Percentiles rank a stretch among this genome's conserved stretches.
Conservation (phyloP, 2,888 invertebrate genomes). For the Drosophila atripex region DNA sequence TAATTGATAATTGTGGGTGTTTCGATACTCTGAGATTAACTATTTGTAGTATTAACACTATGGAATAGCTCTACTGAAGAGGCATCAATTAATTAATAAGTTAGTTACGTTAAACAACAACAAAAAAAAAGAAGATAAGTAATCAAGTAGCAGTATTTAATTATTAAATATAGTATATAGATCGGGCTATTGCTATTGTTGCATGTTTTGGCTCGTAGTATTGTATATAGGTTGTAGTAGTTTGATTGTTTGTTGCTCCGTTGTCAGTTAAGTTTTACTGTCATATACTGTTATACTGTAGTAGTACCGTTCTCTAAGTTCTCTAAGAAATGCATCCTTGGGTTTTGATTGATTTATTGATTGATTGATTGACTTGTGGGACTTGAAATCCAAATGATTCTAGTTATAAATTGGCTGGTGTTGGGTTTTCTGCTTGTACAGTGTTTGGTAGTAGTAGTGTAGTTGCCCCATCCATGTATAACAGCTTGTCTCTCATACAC, state of each 20-base stretch:
- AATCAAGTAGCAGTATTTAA: constrained; percentile 23
- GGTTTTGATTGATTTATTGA: constrained; percentile 14
- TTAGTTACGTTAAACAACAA: constrained; percentile 49
- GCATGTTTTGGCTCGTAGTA: constrained; percentile 41
- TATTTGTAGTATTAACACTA: constrained; percentile 24
- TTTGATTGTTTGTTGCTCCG: constrained; percentile 82
- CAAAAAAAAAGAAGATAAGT: constrained; percentile 35
- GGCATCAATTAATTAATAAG: constrained; percentile 39
- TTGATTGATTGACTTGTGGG: background rate
- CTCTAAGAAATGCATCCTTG: constrained; percentile 27
- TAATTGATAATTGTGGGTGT: constrained; percentile 1
- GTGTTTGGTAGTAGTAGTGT: too few species aligned
- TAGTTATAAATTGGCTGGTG: constrained; percentile 2
- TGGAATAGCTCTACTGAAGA: constrained; percentile 26
- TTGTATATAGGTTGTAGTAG: constrained; percentile 31
- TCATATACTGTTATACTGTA: constrained; percentile 17
- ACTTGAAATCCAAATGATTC: background rate
- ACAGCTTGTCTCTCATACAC: constrained; percentile 54
- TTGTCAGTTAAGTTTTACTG: constrained; percentile 74
- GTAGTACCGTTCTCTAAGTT: constrained; percentile 16
- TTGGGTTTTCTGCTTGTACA: too few species aligned
- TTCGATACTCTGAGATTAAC: background rate
- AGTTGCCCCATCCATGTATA: constrained; percentile 51
- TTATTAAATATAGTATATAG: constrained; percentile 55
- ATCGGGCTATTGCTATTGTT: constrained; percentile 80